Evolutionary conservation across 2,113 vertebrate genomes (phyloP), one percentile per base, ranked within the genome.

Genomic region (Noturus placidus): DNA sequence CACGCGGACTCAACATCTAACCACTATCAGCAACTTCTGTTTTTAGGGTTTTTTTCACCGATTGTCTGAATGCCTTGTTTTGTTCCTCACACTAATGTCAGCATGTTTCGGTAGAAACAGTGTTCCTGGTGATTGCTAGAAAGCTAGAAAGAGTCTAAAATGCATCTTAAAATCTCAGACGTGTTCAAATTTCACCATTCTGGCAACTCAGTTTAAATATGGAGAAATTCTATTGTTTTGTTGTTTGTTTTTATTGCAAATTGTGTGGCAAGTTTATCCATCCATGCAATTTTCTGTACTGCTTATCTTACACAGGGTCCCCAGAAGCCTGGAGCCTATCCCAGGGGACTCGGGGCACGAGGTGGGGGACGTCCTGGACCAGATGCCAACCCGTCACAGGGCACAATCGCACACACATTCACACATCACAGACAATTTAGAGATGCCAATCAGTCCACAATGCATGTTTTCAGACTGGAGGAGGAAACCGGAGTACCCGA

Each of bases 1-100:
- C 92, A 94, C 91, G 89, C 78, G 92, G 82, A 25, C 87, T 52
- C 42, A 72, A 79, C 30, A 61, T 42, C 61, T 65, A 63, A 87
- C 87, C 84, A 54, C 87, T 77, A 50, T 77, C 56, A 76, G 84
- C 82, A 84, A 89, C 88, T 90, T 90, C 89, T 89, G 83, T 90
- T 30, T 13, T 79, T 46, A 56, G 4, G 46, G 3, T 61, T n/a
- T 33, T 3, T 1, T 79, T 84, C 3, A 70, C 56, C 83, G 80
- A 83, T 15, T 82, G 78, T 79, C 83, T 90, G 78, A n/a, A 35
- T 67, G 85, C 50, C 38, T 42, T 81, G 38, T 67, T 83, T 80
- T 88, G 57, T 80, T 79, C 72, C 54, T 83, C 76, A 25, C 54
- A 61, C 69, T 52, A 67, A 52, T 77, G 63, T 80, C 87, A 87